Base-by-base conservation (phyloP, 1,140 invertebrate genomes). In the Neoseiulus cucumeris region DNA sequence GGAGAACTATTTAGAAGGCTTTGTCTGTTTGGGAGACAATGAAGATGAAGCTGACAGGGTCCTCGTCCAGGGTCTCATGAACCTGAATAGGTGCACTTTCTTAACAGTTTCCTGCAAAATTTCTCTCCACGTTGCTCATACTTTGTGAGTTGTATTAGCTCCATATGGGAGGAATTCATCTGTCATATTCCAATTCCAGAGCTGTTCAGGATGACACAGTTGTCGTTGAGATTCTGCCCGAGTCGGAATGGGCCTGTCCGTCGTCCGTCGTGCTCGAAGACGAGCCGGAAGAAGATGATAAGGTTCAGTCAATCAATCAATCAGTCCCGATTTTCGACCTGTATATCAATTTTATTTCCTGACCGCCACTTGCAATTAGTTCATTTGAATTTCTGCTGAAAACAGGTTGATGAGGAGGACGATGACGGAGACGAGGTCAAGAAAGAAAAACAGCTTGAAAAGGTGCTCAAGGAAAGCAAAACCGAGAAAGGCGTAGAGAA, bases 171-270 rank as follows among this genome's bases (percentile, higher is more conserved):
- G 9, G 33, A 6, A 39, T 5, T 47, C 18, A 22, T 5, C 45
- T 47, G 14, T 44, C 42, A 28, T 47, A 47, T 47, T 47, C 45
- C 45, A 44, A n/a, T 47, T 14, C 45, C 33, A 80, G 96, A 65
- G 89, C 91, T n/a, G 85, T 98, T 2, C 87, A 98, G 76, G 92
- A 91, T 29, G 96, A 99, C 76, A 79, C 85, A 66, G 93, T 99
- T 14, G 94, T 90, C 12, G 76, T 98, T 66, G 83, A 96, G 77
- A 76, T 99, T 18, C 80, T 98, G 28, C 87, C 91, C 1, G 82
- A 97, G 78, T 80, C 82, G 47, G 78, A 97, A 72, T 99, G 96
- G 95, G 84, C 84, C 64, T 77, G 82, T 33, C 85, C 91, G 20
- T 87, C 87, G 76, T 73, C 79, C 25, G 84, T 93, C 69, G 83